These are phyloP conservation scores for Pseudochromis fuscus DNA, from an alignment of 2,797 vertebrate genomes.

Conservation along the genomic window DNA sequence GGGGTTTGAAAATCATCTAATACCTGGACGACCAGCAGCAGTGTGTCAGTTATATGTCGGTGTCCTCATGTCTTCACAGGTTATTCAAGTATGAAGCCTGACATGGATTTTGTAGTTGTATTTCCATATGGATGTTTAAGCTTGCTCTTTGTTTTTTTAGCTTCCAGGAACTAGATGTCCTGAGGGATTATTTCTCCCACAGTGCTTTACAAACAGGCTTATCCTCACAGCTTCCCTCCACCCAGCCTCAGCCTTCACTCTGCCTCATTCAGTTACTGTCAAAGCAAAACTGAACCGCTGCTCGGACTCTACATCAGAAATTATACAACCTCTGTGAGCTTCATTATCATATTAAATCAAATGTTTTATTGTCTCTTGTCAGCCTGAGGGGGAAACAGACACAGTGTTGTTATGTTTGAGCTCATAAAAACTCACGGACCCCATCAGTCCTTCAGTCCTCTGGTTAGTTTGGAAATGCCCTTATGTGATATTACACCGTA, in stretches of 20 bases:
- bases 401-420: not conserved
- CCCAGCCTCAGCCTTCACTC: constrained; percentile 5
- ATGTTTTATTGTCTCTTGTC: constrained; percentile 9
- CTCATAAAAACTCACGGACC: constrained; percentile 14
- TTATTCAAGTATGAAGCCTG: not conserved
- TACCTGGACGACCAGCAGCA: too few species aligned
- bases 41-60: not conserved
- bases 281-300: constrained; percentile 9
- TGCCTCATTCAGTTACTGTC: constrained; percentile 24
- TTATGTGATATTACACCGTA: constrained; percentile 27
- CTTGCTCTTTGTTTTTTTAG: constrained; percentile 57
- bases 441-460: constrained; percentile 25
- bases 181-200: constrained; percentile 46
- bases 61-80: not conserved
- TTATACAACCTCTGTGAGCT: not conserved
- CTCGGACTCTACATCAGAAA: not conserved
- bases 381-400: not conserved
- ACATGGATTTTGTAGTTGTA: not conserved
- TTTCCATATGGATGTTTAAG: constrained; percentile 21
- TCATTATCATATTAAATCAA: constrained; percentile 8
- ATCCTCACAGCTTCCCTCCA: constrained; percentile 34
- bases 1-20: too few species aligned
- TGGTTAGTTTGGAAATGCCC: constrained; percentile 36
- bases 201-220: constrained; percentile 44
- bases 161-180: constrained; percentile 47